Percentiles rank a stretch among this genome's conserved stretches.
These are phyloP conservation scores for Epizoanthus scotinus DNA, from an alignment of 92 coral and sea anemone species.

Conservation along the genomic window DNA sequence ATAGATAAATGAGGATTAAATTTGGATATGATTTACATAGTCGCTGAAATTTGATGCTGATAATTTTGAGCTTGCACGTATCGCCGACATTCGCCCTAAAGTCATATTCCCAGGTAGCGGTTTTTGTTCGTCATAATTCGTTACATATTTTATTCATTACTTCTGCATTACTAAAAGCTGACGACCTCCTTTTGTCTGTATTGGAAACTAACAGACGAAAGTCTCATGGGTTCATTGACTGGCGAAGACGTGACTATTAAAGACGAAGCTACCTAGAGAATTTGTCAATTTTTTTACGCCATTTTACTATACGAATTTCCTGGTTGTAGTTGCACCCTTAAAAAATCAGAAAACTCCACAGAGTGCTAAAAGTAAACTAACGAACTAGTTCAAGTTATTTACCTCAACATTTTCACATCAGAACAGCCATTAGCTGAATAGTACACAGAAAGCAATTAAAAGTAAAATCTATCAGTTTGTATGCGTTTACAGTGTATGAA, in stretches of 20 bases:
- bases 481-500: conserved; percentile 18
- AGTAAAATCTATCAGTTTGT: conserved; percentile 6
- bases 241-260: too few species aligned
- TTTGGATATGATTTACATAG: background rate
- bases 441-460: conserved; percentile 9
- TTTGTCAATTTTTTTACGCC: too few species aligned
- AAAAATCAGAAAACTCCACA: too few species aligned
- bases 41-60: conserved; percentile 1
- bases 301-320: too few species aligned
- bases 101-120: background rate
- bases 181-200: background rate
- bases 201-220: background rate
- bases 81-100: conserved; percentile 21
- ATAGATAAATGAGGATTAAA: background rate
- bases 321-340: too few species aligned
- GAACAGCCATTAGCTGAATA: too few species aligned
- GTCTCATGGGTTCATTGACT: background rate
- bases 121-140: background rate
- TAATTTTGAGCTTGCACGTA: background rate
- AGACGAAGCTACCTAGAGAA: too few species aligned
- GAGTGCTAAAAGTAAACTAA: too few species aligned
- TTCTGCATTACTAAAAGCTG: background rate
- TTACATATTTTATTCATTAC: background rate
- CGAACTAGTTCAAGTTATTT: too few species aligned
- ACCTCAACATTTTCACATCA: too few species aligned